Percentiles rank a stretch among this genome's conserved stretches.
Conservation (phyloP, 2,113 vertebrate genomes). For the Sakesphorus luctuosus region DNA sequence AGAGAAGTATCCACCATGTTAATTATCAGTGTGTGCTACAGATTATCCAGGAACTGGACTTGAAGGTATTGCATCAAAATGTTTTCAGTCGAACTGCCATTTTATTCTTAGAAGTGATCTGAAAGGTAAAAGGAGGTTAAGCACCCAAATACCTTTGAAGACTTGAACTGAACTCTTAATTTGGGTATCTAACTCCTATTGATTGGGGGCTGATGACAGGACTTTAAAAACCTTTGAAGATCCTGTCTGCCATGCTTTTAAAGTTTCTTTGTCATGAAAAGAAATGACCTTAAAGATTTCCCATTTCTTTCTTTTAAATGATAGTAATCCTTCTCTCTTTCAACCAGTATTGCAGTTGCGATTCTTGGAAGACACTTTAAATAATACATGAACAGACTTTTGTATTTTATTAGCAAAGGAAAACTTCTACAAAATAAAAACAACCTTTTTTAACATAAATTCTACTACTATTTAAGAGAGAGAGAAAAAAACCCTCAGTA, state of each 20-base stretch:
- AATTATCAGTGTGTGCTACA: not conserved
- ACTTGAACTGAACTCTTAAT: constrained; percentile 45
- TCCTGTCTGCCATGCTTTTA: constrained; percentile 14
- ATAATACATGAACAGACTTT: not conserved
- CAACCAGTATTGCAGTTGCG: not conserved
- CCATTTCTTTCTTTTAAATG: constrained; percentile 53
- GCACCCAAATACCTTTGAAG: constrained; percentile 39
- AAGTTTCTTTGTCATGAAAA: constrained; percentile 39
- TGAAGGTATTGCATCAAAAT: not conserved
- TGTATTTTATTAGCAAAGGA: not conserved
- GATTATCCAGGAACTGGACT: not conserved
- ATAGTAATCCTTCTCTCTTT: constrained; percentile 34
- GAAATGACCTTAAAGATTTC: constrained; percentile 51
- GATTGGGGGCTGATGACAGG: constrained; percentile 43
- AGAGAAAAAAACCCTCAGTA: not conserved
- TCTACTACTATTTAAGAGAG: not conserved
- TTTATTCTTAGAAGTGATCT: not conserved
- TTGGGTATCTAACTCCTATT: constrained; percentile 49
- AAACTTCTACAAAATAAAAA: not conserved
- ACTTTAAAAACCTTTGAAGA: constrained; percentile 51
- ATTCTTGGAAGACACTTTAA: constrained; percentile 22
- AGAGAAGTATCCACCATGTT: not conserved
- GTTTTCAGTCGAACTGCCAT: not conserved
- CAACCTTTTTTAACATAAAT: not conserved
- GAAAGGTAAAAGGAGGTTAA: constrained; percentile 48